These are phyloP conservation scores for Metopolophium dirhodum DNA, from an alignment of 1,140 invertebrate species.

Conservation along the genomic window DNA sequence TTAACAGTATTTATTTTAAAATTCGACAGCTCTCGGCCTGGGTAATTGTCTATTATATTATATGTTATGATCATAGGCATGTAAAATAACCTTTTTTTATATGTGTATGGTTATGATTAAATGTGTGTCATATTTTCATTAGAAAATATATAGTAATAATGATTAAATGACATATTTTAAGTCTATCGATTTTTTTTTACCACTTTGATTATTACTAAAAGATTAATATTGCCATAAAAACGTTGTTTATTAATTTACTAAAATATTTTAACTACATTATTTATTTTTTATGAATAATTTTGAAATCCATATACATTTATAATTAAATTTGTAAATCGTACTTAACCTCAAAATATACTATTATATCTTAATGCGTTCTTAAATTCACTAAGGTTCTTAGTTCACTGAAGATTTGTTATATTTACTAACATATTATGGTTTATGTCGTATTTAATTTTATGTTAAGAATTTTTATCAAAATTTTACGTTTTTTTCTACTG, in stretches of 20 bases:
- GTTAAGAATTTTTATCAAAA: not conserved
- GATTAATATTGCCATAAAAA: not conserved
- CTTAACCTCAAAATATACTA: not conserved
- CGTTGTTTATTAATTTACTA: not conserved
- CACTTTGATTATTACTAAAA: not conserved
- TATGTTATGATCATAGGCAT: no score
- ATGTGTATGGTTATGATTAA: not conserved
- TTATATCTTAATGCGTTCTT: not conserved
- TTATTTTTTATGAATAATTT: not conserved
- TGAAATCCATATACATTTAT: not conserved
- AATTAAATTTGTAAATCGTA: not conserved
- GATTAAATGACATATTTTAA: not conserved
- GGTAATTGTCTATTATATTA: no score
- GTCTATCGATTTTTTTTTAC: not conserved
- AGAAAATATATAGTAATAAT: not conserved
- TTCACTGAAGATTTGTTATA: not conserved
- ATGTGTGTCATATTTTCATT: not conserved
- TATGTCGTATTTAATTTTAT: not conserved
- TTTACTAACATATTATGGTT: not conserved
- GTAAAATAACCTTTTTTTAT: no score
- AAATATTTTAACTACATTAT: not conserved
- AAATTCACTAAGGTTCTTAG: no score
- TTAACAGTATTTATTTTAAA: not conserved
- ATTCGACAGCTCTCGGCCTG: not conserved
- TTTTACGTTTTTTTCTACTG: not conserved